Conservation (phyloP, 2,888 invertebrate species). For the Polia nebulosa region DNA sequence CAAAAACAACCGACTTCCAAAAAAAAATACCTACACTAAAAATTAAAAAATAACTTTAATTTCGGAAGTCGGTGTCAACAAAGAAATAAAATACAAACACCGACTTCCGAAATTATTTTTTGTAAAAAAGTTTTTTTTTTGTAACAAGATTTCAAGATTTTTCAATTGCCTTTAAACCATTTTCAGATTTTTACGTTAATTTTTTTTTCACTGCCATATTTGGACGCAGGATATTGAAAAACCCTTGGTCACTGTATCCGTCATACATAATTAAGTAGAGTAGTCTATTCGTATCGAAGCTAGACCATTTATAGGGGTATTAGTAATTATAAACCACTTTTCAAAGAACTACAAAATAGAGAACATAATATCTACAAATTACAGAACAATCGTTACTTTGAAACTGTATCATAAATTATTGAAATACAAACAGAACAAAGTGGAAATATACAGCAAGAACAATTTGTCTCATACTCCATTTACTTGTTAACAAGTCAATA, state of each 20-base stretch:
- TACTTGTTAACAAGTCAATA: not conserved
- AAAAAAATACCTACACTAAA: too few relatives aligned
- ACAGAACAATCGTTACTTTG: constrained; percentile 10
- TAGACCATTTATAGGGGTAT: not conserved
- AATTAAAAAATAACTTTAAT: too few relatives aligned
- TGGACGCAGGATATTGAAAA: not conserved
- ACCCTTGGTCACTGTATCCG: constrained; percentile 6
- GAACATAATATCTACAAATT: too few relatives aligned
- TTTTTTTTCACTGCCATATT: not conserved
- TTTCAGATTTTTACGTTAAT: not conserved
- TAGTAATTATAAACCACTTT: constrained; percentile 4
- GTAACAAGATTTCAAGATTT: not conserved
- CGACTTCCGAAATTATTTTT: not conserved
- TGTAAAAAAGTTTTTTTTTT: not conserved
- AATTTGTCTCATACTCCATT: not conserved
- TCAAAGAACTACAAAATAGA: constrained; percentile 19
- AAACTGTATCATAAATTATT: constrained; percentile 18
- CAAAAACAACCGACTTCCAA: too few relatives aligned
- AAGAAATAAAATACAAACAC: too few relatives aligned
- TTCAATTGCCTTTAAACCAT: too few relatives aligned
- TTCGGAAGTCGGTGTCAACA: too few relatives aligned
- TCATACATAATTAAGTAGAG: constrained; percentile 17
- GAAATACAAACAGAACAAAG: constrained; percentile 23
- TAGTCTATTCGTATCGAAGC: not conserved
- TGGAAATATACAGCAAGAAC: not conserved